Evolutionary conservation across 2,888 invertebrate genomes (phyloP).

Genomic region (Patella pellucida): DNA sequence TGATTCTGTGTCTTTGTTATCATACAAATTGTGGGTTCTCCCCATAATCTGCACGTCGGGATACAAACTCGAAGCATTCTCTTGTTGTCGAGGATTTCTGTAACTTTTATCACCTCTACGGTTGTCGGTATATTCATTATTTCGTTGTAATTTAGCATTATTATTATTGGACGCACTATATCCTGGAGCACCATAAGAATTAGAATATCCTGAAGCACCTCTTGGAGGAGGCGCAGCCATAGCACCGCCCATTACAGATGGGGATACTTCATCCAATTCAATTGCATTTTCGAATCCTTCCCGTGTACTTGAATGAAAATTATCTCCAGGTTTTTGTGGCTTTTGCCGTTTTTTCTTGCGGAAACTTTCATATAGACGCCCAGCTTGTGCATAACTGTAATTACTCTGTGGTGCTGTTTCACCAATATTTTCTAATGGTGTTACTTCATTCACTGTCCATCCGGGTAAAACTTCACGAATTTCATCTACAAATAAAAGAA

Average conservation of each 20-base stretch:
- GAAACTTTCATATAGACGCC: constrained; percentile 40
- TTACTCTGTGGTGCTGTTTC: constrained; percentile 31
- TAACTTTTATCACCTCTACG: neutral
- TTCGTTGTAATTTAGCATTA: neutral
- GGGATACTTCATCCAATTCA: neutral
- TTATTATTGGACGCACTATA: constrained; percentile 8
- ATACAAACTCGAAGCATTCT: neutral
- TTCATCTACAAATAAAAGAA: constrained; percentile 34
- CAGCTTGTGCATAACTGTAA: constrained; percentile 41
- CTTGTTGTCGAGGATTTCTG: neutral
- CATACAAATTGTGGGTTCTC: constrained; percentile 4
- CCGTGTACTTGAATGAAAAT: constrained; percentile 12
- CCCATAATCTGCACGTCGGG: constrained; percentile 16
- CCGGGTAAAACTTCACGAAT: constrained; percentile 32
- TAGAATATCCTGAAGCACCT: neutral
- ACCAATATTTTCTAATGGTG: constrained; percentile 38
- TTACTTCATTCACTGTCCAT: constrained; percentile 38
- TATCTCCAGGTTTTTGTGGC: constrained; percentile 8
- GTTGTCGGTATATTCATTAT: neutral
- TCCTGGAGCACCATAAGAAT: constrained; percentile 16
- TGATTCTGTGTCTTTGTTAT: constrained; percentile 16
- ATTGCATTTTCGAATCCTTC: neutral
- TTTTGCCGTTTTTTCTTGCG: constrained; percentile 29
- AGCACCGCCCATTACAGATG: neutral
- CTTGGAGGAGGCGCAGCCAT: neutral